Percentiles rank a stretch among this genome's conserved stretches.
These are phyloP conservation scores for Macaria notata DNA, from an alignment of 2,888 invertebrate species.

Conservation along the genomic window DNA sequence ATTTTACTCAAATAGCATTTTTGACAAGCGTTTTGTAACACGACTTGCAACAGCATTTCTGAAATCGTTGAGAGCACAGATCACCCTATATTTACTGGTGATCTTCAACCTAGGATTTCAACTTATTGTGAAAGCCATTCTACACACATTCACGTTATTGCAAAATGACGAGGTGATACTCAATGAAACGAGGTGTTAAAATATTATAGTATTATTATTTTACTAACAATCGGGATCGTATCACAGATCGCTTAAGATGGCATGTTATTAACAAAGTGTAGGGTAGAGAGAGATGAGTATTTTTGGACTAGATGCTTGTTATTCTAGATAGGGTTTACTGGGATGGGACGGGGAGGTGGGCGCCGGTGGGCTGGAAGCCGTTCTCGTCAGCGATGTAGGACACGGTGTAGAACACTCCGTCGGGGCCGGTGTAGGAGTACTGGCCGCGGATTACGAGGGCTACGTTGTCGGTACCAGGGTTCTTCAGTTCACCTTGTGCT, in stretches of 20 bases:
- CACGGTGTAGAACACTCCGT: constrained; percentile 71
- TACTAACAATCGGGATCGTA: constrained; percentile 64
- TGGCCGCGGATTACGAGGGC: constrained; percentile 53
- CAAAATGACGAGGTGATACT: constrained; percentile 9
- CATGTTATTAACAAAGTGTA: constrained; percentile 41
- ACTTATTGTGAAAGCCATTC: not conserved
- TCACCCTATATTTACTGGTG: constrained; percentile 7
- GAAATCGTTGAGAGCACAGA: constrained; percentile 6
- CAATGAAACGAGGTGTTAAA: constrained; percentile 38
- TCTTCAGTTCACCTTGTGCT: constrained; percentile 46
- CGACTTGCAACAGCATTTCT: not conserved
- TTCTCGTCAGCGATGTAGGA: constrained; percentile 76
- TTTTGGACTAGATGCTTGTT: constrained; percentile 32
- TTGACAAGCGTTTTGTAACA: constrained; percentile 6
- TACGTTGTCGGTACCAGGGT: constrained; percentile 57
- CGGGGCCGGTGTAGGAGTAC: constrained; percentile 64
- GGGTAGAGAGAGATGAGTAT: constrained; percentile 36
- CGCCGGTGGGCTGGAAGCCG: constrained; percentile 77
- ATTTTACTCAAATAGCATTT: constrained; percentile 7
- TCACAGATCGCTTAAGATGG: constrained; percentile 71
- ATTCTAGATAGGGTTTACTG: constrained; percentile 34
- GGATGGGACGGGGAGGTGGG: constrained; percentile 53
- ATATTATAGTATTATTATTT: constrained; percentile 56
- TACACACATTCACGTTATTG: not conserved
- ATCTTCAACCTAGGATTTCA: constrained; percentile 18